A percentile compares a stretch with the other conserved stretches of the same genome.
Conservation (phyloP, 92 coral and sea anemone genomes). For the Virgularia gustaviana region DNA sequence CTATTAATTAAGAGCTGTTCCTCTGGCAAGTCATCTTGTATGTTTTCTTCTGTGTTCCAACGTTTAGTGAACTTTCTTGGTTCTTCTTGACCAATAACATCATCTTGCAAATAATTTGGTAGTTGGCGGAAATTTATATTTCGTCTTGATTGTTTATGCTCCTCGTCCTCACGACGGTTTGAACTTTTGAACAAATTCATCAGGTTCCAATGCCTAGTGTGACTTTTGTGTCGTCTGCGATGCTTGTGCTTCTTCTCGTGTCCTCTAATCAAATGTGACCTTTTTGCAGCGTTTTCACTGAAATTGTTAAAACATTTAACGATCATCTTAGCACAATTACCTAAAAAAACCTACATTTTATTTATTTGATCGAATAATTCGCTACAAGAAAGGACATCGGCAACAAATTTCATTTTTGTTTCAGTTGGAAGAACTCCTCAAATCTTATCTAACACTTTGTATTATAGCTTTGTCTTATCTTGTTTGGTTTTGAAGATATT, state of each 20-base stretch:
- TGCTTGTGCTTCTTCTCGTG: neutral
- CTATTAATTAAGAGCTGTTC: neutral
- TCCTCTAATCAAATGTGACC: neutral
- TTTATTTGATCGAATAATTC: no score
- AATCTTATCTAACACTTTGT: no score
- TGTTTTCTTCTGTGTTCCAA: slow-evolving; percentile 8
- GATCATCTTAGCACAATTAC: neutral
- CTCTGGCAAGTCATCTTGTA: slow-evolving; percentile 8
- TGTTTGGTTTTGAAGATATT: neutral
- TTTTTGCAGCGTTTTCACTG: neutral
- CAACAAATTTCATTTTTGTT: no score
- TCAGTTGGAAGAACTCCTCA: no score
- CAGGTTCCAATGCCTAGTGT: neutral
- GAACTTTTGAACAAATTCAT: neutral
- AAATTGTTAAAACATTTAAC: neutral
- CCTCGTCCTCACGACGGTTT: slow-evolving; percentile 21
- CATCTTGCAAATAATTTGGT: neutral
- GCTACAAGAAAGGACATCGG: no score
- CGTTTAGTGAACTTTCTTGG: slow-evolving; percentile 8
- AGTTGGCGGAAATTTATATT: neutral
- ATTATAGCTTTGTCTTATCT: no score
- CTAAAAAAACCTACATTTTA: no score
- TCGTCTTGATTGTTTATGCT: neutral
- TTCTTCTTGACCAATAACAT: neutral
- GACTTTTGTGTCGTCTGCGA: neutral